Percentiles rank a stretch among this genome's conserved stretches.
Evolutionary conservation across 2,797 vertebrate genomes (phyloP).

Genomic region (Semaprochilodus insignis): DNA sequence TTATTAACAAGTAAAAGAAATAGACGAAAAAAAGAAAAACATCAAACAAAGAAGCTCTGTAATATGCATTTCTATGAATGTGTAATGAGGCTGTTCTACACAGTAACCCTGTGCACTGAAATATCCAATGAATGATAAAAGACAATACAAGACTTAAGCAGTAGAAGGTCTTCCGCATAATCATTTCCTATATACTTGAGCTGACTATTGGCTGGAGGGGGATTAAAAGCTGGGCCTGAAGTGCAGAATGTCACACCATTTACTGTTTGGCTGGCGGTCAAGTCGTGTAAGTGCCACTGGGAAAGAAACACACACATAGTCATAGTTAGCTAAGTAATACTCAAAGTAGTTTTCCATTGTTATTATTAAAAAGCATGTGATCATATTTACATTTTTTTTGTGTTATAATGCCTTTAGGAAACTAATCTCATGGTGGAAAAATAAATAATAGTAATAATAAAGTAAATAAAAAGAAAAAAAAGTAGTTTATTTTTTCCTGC

Average conservation of each 20-base stretch:
- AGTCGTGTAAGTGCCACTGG: slow-evolving; percentile 17
- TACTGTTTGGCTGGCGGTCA: background rate
- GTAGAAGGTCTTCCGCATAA: background rate
- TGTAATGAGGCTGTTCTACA: background rate
- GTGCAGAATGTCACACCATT: slow-evolving; percentile 48
- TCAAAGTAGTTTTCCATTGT: background rate
- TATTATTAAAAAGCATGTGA: background rate
- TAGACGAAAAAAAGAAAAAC: no score
- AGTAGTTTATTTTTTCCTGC: slow-evolving; percentile 10
- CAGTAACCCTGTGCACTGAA: background rate
- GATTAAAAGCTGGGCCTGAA: slow-evolving; percentile 5
- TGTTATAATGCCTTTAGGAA: background rate
- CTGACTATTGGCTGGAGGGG: background rate
- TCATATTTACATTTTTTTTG: background rate
- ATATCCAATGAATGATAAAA: background rate
- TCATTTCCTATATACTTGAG: background rate
- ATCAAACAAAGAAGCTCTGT: background rate
- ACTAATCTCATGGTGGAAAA: background rate
- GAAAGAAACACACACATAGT: slow-evolving; percentile 11
- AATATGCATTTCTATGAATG: background rate
- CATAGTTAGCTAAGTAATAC: background rate
- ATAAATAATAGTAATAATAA: background rate
- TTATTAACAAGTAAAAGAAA: no score
- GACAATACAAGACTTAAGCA: no score
- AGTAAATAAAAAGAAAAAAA: background rate